Evolutionary conservation across 2,888 invertebrate species (phyloP).

Genomic region (Nemurella pictetii): DNA sequence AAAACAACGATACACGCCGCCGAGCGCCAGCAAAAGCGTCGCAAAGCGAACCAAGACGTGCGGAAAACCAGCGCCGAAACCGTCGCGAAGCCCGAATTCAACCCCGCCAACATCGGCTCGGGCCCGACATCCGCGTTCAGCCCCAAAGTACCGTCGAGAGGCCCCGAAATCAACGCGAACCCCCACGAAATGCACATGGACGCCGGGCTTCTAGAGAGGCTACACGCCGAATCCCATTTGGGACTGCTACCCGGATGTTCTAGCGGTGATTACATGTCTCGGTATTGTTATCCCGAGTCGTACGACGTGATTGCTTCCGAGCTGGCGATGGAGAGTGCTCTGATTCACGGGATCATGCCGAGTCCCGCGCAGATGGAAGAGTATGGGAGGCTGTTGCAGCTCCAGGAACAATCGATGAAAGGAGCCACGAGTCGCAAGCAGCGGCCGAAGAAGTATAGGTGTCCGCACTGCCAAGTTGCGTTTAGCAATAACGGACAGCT

Average conservation of each 20-base stretch:
- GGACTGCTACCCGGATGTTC: not conserved
- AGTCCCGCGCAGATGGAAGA: slow-evolving; percentile 31
- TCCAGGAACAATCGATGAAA: slow-evolving; percentile 20
- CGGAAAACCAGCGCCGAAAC: not conserved
- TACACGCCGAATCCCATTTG: not conserved
- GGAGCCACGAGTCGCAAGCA: slow-evolving; percentile 44
- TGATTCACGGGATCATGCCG: slow-evolving; percentile 19
- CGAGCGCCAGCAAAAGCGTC: not conserved
- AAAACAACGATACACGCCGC: not conserved
- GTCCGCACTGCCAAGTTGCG: slow-evolving; percentile 79
- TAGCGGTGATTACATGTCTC: not conserved
- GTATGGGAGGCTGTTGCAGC: slow-evolving; percentile 34
- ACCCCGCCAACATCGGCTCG: not conserved
- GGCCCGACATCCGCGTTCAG: not conserved
- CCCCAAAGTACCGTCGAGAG: not conserved
- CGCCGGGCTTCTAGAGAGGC: not conserved
- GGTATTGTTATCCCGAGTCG: not conserved
- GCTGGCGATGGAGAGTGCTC: slow-evolving; percentile 33
- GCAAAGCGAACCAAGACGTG: not conserved
- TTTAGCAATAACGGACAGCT: slow-evolving; percentile 94
- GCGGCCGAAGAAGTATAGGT: slow-evolving; percentile 52
- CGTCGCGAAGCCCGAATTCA: not conserved
- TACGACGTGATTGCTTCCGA: slow-evolving; percentile 23
- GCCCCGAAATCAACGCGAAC: not conserved
- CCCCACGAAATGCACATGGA: not conserved